Evolutionary conservation across 2,888 invertebrate species (phyloP).

Genomic region (Mesoligia furuncula): DNA sequence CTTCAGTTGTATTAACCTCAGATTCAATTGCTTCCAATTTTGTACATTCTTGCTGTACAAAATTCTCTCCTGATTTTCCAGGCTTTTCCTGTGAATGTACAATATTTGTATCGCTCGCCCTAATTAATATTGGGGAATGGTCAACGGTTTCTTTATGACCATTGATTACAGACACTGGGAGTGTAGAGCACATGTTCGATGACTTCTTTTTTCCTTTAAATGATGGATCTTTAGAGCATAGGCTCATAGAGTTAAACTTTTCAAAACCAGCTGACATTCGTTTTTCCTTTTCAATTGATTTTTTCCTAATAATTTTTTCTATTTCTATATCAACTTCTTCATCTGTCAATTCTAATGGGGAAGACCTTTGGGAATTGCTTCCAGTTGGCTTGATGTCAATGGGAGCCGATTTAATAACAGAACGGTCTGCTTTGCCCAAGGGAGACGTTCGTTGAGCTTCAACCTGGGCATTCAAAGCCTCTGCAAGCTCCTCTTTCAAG

Average conservation of each 20-base stretch:
- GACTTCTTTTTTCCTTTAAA: constrained; percentile 73
- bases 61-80: constrained; percentile 69
- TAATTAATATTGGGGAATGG: constrained; percentile 68
- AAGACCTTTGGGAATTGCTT: constrained; percentile 88
- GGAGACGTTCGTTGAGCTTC: constrained; percentile 85
- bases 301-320: constrained; percentile 91
- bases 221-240: constrained; percentile 71
- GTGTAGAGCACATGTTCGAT: constrained; percentile 71
- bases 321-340: constrained; percentile 93
- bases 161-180: constrained; percentile 72
- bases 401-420: constrained; percentile 92
- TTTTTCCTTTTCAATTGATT: constrained; percentile 86
- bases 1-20: constrained; percentile 72
- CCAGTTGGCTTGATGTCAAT: constrained; percentile 92
- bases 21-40: constrained; percentile 73
- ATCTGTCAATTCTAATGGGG: constrained; percentile 91
- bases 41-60: constrained; percentile 74
- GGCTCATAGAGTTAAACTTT: constrained; percentile 68
- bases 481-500: constrained; percentile 87
- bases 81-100: constrained; percentile 70
- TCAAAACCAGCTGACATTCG: constrained; percentile 79
- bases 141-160: constrained; percentile 70
- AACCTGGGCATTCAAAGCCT: constrained; percentile 83
- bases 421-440: constrained; percentile 82
- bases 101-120: constrained; percentile 70